phyloP scores from a whole-genome alignment of 1,140 invertebrate species.

The Maconellicoccus hirsutus region DNA sequence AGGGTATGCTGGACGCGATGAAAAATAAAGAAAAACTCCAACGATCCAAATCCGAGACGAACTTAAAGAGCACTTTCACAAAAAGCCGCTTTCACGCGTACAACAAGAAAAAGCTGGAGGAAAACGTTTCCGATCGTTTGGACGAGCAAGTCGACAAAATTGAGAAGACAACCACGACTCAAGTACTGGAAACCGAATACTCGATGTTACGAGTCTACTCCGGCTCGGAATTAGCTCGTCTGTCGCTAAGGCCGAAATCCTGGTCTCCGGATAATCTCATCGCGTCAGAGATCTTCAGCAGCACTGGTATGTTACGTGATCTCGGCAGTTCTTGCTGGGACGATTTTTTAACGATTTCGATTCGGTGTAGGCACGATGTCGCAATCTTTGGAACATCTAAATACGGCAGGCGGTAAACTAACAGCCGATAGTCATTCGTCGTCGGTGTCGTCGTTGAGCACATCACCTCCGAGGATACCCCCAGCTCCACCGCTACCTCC shows the following conservation, averaged over 20 bases:
- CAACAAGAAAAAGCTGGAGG: constrained; percentile 14
- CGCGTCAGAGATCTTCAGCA: constrained; percentile 40
- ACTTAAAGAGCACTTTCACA: constrained; percentile 52
- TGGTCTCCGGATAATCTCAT: constrained; percentile 64
- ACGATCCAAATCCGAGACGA: constrained; percentile 84
- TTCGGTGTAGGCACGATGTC: constrained; percentile 31
- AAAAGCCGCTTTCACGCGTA: background rate
- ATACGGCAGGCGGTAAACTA: constrained; percentile 29
- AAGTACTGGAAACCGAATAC: background rate
- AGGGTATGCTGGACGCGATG: constrained; percentile 88
- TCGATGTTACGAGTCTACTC: constrained; percentile 24
- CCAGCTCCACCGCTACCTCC: constrained; percentile 29
- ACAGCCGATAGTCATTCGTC: constrained; percentile 15
- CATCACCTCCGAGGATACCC: constrained; percentile 24
- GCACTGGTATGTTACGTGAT: constrained; percentile 27
- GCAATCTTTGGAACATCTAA: constrained; percentile 40
- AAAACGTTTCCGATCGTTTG: constrained; percentile 11
- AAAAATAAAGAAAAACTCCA: constrained; percentile 85
- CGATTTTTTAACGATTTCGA: constrained; percentile 12
- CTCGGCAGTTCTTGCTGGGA: no score
- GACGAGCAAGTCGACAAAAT: constrained; percentile 8
- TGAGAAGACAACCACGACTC: background rate
- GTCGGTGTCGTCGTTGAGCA: constrained; percentile 6
- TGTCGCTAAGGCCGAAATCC: constrained; percentile 50
- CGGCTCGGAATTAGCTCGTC: constrained; percentile 32